phyloP scores from a whole-genome alignment of 1,140 invertebrate genomes.

The Oedothorax gibbosus region DNA sequence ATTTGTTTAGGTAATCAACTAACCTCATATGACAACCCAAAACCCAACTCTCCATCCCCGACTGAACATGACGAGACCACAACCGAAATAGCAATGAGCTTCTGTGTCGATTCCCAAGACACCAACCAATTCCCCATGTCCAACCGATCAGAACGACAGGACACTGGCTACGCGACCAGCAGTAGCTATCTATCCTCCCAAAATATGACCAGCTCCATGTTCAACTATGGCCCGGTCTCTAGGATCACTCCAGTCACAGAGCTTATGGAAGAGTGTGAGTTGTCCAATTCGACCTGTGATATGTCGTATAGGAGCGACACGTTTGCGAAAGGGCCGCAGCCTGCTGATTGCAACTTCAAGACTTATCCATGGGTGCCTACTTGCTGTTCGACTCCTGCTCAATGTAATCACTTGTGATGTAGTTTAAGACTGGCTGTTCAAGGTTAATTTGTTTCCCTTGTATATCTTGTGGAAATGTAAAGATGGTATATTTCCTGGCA shows the following conservation, averaged over 20 bases:
- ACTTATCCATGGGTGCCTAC: slow-evolving; percentile 14
- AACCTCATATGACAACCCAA: not conserved
- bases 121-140: slow-evolving; percentile 11
- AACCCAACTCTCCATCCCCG: not conserved
- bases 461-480: too few species aligned
- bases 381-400: slow-evolving; percentile 41
- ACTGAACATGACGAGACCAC: not conserved
- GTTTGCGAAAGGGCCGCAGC: not conserved
- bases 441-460: too few species aligned
- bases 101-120: slow-evolving; percentile 40
- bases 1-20: not conserved
- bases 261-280: slow-evolving; percentile 40
- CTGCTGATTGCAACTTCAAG: not conserved
- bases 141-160: slow-evolving; percentile 20
- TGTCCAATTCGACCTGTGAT: slow-evolving; percentile 38
- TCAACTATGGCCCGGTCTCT: slow-evolving; percentile 6
- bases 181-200: slow-evolving; percentile 22
- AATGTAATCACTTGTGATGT: not conserved
- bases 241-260: slow-evolving; percentile 51
- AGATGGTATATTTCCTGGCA: too few species aligned
- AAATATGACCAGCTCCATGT: slow-evolving; percentile 13
- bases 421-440: too few species aligned
- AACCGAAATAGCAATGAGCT: slow-evolving; percentile 22
- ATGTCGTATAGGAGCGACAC: slow-evolving; percentile 27
- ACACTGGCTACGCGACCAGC: slow-evolving; percentile 37